Base-by-base conservation (phyloP, 2,888 invertebrate species). In the Conistra vaccinii region DNA sequence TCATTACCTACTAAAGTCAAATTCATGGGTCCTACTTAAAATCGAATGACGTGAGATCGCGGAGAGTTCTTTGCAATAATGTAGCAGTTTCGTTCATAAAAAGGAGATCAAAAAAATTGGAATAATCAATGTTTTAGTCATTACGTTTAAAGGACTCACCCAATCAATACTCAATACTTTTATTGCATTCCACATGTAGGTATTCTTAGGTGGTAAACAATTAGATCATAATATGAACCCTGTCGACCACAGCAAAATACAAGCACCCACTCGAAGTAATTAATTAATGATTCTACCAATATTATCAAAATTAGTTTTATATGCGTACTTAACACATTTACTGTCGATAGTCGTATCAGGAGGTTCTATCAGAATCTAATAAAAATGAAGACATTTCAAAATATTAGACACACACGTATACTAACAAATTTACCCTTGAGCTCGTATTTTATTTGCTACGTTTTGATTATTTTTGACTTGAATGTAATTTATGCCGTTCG, bases 401-500 rank as follows among this genome's bases (percentile, higher is more conserved):
- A 66, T 51, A 51, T 35, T 5, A 53, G 35, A 51, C 51, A 35
- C 10, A 51, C 48, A 32, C 2, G 9, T 14, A 32, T 48, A 1
- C 2, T 35, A 0, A 7, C 39, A 39, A 17, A 57, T 32, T 9
- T 70, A 42, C n/a, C 60, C 9, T 53, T 29, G 0, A 17, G 53
- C 39, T 26, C 65, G 4, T n/a, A 66, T 9, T 51, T 7, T 35
- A 3, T 63, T 32, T 57, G 57, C 23, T 58, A 60, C 12, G 3
- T 69, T 32, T 9, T 26, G 7, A 45, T 80, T 42, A 4, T 51
- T 17, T 55, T 62, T 53, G 80, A 78, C 67, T 1, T 42, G 1
- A 80, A 80, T n/a, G 14, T 80, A 55, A 1, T 78, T 42, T 73
- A 73, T 51, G 20, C 57, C 9, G 20, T 57, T 17, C 73, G 78